Base-by-base conservation (phyloP, 1,140 invertebrate genomes). In the Calliopsis andreniformis region DNA sequence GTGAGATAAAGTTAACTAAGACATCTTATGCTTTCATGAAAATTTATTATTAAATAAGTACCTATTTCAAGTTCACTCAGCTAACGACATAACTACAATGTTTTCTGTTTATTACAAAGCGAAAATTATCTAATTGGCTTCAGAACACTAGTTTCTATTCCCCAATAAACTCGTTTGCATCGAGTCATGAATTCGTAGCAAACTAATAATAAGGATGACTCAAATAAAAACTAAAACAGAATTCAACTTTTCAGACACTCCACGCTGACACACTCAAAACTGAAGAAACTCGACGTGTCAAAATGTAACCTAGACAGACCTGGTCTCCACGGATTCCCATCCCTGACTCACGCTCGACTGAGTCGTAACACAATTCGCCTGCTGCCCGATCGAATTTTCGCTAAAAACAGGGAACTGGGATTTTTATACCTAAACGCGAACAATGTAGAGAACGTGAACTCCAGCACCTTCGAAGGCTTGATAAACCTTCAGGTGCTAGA, bases 341-440 rank as follows among this genome's bases (percentile, higher is more conserved):
- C 92, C 80, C 82, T 96, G 8, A 92, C 89, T 25, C 92, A 92
- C 62, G 92, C 93, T 14, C 89, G 93, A 47, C 84, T 96, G 25
- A 93, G 93, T 16, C 92, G 93, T 3, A 96, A 96, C 72, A 90
- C 93, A 72, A 92, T 96, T 42, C 89, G 92, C 66, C 86, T 89
- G 1, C 84, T 96, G 4, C 91, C 90, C 32, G 90, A 91, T 72
- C 88, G 91, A 23, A 94, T 93, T 75, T 96, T 96, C 86, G 82
- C 82, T 0, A 94, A 94, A 80, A 95, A 94, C 86, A 89, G 90
- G 4, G 89, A 93, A 79, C 86, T 96, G 18, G 92, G 94, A 82
- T 86, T 93, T 59, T 81, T 96, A 1, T 94, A 94, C 83, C 81
- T 96, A 18, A 94, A 94, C 1, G 91, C 91, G 49, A 96, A 96